phyloP scores from a whole-genome alignment of 2,113 vertebrate genomes.

The Gadus chalcogrammus region DNA sequence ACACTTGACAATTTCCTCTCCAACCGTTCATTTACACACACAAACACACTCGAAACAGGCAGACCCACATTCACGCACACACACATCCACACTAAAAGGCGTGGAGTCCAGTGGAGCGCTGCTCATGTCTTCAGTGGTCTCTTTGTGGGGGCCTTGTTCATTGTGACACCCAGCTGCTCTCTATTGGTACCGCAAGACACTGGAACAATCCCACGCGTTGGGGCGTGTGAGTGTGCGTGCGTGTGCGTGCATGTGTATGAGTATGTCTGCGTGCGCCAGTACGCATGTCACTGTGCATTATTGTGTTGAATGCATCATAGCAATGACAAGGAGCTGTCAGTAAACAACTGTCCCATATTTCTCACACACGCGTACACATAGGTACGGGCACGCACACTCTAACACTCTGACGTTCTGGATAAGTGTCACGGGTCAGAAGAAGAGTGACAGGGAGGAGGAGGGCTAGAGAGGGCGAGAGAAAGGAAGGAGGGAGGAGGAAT shows the following conservation, averaged over 20 bases:
- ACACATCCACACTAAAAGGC: not conserved
- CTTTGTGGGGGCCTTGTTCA: constrained; percentile 37
- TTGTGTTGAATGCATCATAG: constrained; percentile 26
- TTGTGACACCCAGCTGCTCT: constrained; percentile 48
- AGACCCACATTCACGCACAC: not conserved
- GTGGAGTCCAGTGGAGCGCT: constrained; percentile 18
- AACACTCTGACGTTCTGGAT: no score
- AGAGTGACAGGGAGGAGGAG: not conserved
- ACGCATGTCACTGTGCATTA: constrained; percentile 6
- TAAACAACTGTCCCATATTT: constrained; percentile 4
- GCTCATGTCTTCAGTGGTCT: constrained; percentile 28
- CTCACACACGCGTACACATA: constrained; percentile 1
- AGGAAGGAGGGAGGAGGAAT: constrained; percentile 6
- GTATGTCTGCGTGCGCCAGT: not conserved
- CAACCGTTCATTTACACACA: not conserved
- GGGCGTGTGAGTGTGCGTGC: not conserved
- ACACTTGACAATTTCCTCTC: no score
- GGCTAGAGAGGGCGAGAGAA: not conserved
- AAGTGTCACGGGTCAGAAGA: constrained; percentile 24
- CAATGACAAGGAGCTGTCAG: constrained; percentile 33
- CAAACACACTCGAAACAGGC: not conserved
- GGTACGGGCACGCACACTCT: constrained; percentile 24
- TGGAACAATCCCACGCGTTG: constrained; percentile 3
- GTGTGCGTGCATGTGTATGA: not conserved
- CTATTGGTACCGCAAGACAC: constrained; percentile 24